Base-by-base conservation (phyloP, 2,113 vertebrate species). In the Pedetes capensis region DNA sequence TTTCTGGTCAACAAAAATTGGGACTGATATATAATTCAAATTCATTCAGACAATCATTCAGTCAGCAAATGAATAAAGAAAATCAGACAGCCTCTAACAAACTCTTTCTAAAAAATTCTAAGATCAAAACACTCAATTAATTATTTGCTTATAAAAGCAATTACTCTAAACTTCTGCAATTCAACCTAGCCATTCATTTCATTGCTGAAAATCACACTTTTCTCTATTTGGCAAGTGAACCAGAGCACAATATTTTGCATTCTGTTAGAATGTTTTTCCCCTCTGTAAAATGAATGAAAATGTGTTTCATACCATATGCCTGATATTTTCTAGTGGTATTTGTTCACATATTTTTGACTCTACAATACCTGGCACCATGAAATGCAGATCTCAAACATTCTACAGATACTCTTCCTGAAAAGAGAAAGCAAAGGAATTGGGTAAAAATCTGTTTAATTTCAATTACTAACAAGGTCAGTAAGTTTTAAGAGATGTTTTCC, bases 241-340 rank as follows among this genome's bases (percentile, higher is more conserved):
- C 83, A 96, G 68, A 96, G 74, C 88, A 97, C 92, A 97, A 97
- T 97, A 97, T 97, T 97, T 97, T 97, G 83, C 95, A 96, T 97
- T 96, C 96, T 95, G 82, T 87, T 97, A 53, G 88, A 93, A 97
- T 68, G 68, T 96, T 96, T 95, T 89, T 71, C 44, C 42, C 22
- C 79, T 94, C 44, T 87, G 74, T 75, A 96, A 79, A 96, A 95
- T 95, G 96, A 97, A 97, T 96, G 88, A 94, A 97, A 97, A 97
- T 97, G 96, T 96, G 96, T 96, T 96, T 96, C 78, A 81, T 91
- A 83, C 97, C 96, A 97, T 97, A 97, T 97, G 97, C 79, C 95
- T 88, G 74, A 75, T 97, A 97, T 96, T 97, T 97, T 97, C 88
- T 92, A 61, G 90, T 94, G 91, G 87, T 96, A 64, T 71, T 91